Percentiles rank a stretch among this genome's conserved stretches.
phyloP scores from a whole-genome alignment of 2,797 vertebrate genomes.

The Spinibarbus caldwelli region DNA sequence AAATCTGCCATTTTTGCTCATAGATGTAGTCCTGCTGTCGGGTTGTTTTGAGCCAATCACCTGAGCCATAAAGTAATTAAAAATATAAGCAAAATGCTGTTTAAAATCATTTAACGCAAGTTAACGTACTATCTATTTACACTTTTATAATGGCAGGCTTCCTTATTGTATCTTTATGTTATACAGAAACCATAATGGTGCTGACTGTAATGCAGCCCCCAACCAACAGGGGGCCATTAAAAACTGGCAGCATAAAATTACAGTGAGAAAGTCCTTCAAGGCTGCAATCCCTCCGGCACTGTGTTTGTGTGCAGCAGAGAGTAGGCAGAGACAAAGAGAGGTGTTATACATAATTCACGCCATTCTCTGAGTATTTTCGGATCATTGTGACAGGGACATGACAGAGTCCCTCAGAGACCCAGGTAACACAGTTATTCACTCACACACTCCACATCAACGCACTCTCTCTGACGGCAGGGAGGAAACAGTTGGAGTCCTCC shows the following conservation, averaged over 20 bases:
- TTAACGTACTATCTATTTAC: no score
- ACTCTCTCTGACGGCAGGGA: conserved; percentile 19
- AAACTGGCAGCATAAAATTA: conserved; percentile 13
- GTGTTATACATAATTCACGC: conserved; percentile 58
- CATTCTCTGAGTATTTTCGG: conserved; percentile 60
- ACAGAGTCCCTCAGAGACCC: conserved; percentile 49
- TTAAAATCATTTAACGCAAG: neutral
- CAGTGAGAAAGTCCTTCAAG: conserved; percentile 15
- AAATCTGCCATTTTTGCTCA: neutral
- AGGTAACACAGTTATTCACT: conserved; percentile 37
- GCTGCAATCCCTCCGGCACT: neutral
- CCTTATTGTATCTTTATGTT: neutral
- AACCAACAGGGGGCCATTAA: neutral
- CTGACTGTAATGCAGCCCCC: neutral
- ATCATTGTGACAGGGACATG: conserved; percentile 57
- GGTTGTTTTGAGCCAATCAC: neutral
- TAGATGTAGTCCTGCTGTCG: neutral
- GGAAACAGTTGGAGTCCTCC: conserved; percentile 46
- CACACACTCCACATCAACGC: conserved; percentile 32
- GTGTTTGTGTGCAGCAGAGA: conserved; percentile 14
- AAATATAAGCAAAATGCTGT: neutral
- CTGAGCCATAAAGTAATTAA: neutral
- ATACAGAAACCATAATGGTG: neutral
- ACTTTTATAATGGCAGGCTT: no score
- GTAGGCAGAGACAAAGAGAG: conserved; percentile 54